Percentiles rank a stretch among this genome's conserved stretches.
Evolutionary conservation across 2,797 vertebrate genomes (phyloP).

Genomic region (Myripristis jacobus): DNA sequence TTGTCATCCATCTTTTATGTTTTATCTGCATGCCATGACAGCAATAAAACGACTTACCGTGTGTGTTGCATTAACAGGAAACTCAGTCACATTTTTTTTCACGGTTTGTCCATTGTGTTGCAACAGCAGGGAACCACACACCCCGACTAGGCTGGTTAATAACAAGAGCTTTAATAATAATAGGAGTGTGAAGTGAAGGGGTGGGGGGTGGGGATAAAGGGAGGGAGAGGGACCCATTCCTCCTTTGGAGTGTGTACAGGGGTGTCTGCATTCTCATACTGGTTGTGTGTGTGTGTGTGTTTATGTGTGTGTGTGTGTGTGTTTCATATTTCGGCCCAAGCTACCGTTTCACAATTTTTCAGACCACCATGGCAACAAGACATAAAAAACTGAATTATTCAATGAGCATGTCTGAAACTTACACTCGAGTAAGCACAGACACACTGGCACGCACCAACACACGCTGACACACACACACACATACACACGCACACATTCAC

Average conservation of each 20-base stretch:
- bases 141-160: constrained; percentile 45
- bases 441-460: constrained; percentile 10
- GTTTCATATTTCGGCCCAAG: constrained; percentile 8
- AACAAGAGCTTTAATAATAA: constrained; percentile 63
- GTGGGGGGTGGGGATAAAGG: background rate
- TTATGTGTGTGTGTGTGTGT: too few relatives aligned
- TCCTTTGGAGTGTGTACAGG: constrained; percentile 26
- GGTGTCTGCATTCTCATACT: constrained; percentile 47
- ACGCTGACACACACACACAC: background rate
- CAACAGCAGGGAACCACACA: constrained; percentile 55
- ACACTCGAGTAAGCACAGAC: constrained; percentile 74
- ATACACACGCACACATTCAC: background rate
- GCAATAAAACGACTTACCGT: constrained; percentile 12
- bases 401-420: constrained; percentile 79
- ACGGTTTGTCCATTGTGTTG: constrained; percentile 55
- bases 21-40: constrained; percentile 1
- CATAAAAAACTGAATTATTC: constrained; percentile 80
- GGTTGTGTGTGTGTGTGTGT: constrained; percentile 13
- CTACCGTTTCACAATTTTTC: constrained; percentile 48
- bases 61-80: constrained; percentile 56
- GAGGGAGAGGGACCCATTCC: background rate
- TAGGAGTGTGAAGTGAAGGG: constrained; percentile 44
- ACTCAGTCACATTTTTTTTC: constrained; percentile 32
- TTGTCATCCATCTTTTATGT: background rate
- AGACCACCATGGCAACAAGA: constrained; percentile 69